These are phyloP conservation scores for Musca domestica DNA, from an alignment of 1,140 invertebrate genomes.

Conservation along the genomic window DNA sequence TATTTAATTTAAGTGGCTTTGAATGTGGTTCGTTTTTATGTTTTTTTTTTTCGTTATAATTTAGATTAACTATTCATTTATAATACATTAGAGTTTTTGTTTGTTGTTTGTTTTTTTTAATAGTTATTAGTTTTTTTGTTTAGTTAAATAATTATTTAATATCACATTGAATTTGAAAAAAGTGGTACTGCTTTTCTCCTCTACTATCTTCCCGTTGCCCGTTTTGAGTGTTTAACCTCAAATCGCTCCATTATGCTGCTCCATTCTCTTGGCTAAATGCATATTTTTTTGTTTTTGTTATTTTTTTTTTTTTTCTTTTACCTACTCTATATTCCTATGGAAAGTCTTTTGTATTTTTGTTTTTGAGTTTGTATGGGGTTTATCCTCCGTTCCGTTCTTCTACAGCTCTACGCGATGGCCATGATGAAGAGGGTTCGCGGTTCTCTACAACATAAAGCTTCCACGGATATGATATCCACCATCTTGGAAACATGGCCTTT, in stretches of 20 bases:
- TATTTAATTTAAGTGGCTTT: constrained; percentile 11
- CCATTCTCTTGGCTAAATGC: constrained; percentile 2
- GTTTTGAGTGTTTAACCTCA: constrained; percentile 6
- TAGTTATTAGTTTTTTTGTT: not conserved
- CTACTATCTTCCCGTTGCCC: not conserved
- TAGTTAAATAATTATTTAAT: constrained; percentile 27
- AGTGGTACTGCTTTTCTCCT: constrained; percentile 4
- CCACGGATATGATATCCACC: too few species aligned
- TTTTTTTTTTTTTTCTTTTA: constrained; percentile 20
- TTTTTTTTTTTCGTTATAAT: not conserved
- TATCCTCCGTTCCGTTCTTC: not conserved
- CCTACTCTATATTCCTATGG: constrained; percentile 23
- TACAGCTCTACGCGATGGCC: too few species aligned
- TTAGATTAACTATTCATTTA: constrained; percentile 1
- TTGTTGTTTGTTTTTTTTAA: constrained; percentile 8
- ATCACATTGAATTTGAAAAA: constrained; percentile 31
- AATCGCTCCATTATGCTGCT: constrained; percentile 3
- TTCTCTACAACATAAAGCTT: too few species aligned
- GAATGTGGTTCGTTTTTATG: not conserved
- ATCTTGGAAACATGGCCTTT: too few species aligned
- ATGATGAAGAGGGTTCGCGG: too few species aligned
- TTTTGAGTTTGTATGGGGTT: constrained; percentile 9
- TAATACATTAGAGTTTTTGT: constrained; percentile 7
- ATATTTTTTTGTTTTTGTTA: too few species aligned
- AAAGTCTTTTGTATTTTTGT: constrained; percentile 25